Conservation (phyloP, 1,140 invertebrate species). For the Aleiodes sp. region DNA sequence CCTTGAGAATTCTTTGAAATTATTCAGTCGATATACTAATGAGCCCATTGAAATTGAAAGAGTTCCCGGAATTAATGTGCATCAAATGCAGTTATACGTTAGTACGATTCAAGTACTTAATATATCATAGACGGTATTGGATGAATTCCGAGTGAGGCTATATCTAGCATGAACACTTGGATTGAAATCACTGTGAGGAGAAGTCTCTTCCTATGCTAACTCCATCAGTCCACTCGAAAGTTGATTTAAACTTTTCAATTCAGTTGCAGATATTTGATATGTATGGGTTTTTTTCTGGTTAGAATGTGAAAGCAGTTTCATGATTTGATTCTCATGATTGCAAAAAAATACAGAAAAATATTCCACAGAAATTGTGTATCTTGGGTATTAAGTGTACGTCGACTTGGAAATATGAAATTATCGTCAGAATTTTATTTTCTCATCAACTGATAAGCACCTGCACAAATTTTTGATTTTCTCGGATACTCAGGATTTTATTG, state of each 20-base stretch:
- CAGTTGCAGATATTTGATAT: not conserved
- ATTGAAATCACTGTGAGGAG: not conserved
- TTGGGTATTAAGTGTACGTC: no score
- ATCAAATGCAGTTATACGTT: not conserved
- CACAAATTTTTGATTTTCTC: not conserved
- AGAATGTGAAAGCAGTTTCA: no score
- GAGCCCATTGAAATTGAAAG: conserved; percentile 20
- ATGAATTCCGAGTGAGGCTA: not conserved
- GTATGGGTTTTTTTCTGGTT: no score
- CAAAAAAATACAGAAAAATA: no score
- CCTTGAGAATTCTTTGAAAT: no score
- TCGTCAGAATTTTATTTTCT: no score
- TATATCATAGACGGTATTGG: conserved; percentile 8
- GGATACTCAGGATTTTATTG: not conserved
- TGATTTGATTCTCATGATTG: no score
- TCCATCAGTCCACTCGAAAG: not conserved
- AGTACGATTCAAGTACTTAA: not conserved
- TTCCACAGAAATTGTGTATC: no score
- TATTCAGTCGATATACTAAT: conserved; percentile 11
- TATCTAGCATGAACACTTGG: not conserved
- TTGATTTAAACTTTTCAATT: conserved; percentile 21
- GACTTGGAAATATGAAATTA: no score
- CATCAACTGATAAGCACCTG: no score
- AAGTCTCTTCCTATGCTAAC: not conserved
- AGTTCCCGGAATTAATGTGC: not conserved